Evolutionary conservation across 2,113 vertebrate genomes (phyloP).

Genomic region (Lichenostomus cassidix): DNA sequence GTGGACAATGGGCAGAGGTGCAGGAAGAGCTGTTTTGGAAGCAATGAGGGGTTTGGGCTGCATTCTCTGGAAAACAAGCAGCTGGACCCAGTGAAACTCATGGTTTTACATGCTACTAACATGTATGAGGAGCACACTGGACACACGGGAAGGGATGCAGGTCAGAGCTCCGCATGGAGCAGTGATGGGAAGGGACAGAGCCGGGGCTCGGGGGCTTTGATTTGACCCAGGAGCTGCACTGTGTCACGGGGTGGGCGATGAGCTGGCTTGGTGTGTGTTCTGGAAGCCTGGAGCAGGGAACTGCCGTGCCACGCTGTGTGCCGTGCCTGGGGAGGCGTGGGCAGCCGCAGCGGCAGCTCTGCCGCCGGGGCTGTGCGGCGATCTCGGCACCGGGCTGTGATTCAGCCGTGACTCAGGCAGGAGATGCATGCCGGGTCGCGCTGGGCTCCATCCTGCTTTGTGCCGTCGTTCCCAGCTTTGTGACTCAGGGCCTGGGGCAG

Average conservation of each 20-base stretch:
- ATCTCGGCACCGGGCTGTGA: background rate
- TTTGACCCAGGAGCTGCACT: background rate
- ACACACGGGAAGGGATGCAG: background rate
- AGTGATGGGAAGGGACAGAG: background rate
- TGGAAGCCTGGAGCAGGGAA: fast-evolving
- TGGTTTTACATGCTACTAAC: background rate
- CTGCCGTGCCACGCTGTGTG: background rate
- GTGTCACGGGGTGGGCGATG: fast-evolving
- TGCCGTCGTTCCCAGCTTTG: background rate
- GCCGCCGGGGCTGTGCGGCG: background rate
- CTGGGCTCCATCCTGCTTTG: background rate
- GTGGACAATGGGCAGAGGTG: background rate
- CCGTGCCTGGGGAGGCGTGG: fast-evolving
- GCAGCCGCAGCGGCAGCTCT: background rate
- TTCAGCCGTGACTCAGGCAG: background rate
- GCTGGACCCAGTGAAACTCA: fast-evolving
- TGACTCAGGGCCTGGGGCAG: background rate
- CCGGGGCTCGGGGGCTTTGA: fast-evolving
- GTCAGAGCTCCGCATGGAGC: background rate
- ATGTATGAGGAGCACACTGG: fast-evolving
- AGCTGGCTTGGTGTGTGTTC: fast-evolving
- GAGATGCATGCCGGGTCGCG: background rate
- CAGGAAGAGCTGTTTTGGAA: background rate
- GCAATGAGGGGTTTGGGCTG: background rate
- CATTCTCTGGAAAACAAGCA: background rate